Conservation (phyloP, 2,797 vertebrate genomes). For the Galagoides demidoff region DNA sequence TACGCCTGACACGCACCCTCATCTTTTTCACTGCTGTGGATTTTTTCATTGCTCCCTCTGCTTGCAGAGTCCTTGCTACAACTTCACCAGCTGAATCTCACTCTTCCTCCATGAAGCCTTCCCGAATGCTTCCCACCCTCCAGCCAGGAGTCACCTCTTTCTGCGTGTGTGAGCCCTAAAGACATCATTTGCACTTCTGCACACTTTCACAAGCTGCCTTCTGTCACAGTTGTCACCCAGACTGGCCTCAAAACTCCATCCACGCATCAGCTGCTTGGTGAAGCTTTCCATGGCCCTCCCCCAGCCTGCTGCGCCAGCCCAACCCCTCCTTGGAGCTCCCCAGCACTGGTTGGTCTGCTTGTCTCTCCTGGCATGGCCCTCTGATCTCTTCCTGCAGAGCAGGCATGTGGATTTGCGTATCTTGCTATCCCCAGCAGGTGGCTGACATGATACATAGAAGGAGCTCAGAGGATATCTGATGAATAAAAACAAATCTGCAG, state of each 20-base stretch:
- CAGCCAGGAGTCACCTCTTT: not conserved
- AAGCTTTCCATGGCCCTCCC: not conserved
- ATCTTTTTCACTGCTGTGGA: rapidly evolving
- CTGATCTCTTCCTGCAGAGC: not conserved
- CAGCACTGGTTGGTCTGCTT: not conserved
- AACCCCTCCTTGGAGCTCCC: not conserved
- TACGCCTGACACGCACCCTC: not conserved
- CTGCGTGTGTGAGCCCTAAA: not conserved
- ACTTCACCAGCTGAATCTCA: not conserved
- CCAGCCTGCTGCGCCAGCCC: not conserved
- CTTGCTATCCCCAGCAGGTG: not conserved
- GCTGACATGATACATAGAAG: not conserved
- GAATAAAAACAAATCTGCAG: not conserved
- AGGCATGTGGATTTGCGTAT: no score
- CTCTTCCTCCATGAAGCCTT: not conserved
- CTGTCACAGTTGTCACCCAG: no score
- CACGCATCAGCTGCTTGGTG: not conserved
- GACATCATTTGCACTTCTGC: not conserved
- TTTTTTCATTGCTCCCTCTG: not conserved
- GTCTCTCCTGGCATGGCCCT: not conserved
- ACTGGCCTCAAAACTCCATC: not conserved
- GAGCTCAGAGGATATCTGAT: not conserved
- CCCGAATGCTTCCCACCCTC: not conserved
- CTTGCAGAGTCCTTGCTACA: not conserved
- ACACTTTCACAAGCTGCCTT: not conserved